A percentile compares a stretch with the other conserved stretches of the same genome.
These are phyloP conservation scores for Elachura formosa DNA, from an alignment of 2,113 vertebrate species.

Conservation along the genomic window DNA sequence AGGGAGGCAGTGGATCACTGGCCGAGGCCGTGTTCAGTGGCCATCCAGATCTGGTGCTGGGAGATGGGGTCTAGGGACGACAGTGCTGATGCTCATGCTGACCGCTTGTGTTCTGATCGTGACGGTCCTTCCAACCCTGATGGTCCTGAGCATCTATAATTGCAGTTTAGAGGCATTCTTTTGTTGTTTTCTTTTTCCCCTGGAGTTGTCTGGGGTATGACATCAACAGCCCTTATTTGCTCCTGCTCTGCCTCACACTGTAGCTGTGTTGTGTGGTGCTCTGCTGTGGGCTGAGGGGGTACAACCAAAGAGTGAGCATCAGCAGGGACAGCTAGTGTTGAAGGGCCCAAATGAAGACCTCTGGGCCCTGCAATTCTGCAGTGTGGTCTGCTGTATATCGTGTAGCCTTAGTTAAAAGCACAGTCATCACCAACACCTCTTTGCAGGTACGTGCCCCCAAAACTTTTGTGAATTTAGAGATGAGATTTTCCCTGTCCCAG, in stretches of 20 bases:
- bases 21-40: rapidly evolving
- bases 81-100: not conserved
- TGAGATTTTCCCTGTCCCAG: not conserved
- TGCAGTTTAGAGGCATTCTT: rapidly evolving
- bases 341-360: not conserved
- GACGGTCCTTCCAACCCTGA: not conserved
- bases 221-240: not conserved
- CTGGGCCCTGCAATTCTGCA: rapidly evolving
- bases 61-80: not conserved
- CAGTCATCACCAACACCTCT: rapidly evolving
- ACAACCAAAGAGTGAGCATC: not conserved
- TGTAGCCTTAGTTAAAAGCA: not conserved
- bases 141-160: rapidly evolving
- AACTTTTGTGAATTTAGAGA: not conserved
- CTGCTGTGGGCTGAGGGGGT: not conserved
- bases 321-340: not conserved
- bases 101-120: not conserved
- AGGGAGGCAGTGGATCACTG: not conserved
- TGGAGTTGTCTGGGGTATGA: rapidly evolving
- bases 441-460: not conserved
- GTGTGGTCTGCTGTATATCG: rapidly evolving
- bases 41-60: not conserved
- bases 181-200: too few relatives aligned
- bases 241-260: rapidly evolving
- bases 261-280: not conserved